phyloP scores from a whole-genome alignment of 2,113 vertebrate genomes.

The Dicrurus megarhynchus region DNA sequence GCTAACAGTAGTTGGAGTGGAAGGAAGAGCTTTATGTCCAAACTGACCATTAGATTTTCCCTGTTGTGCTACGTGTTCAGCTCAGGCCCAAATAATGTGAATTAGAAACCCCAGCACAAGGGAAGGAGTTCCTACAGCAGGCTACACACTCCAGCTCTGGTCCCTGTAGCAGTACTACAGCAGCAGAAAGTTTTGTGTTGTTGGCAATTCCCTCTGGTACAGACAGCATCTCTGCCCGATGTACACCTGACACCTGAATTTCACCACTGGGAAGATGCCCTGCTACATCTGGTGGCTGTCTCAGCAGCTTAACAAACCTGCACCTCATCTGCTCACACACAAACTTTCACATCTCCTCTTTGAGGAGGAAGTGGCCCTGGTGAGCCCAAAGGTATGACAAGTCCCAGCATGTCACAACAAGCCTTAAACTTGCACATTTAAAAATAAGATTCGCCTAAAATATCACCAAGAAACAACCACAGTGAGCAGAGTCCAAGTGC shows the following conservation, averaged over 20 bases:
- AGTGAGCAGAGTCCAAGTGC: not conserved
- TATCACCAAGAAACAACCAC: not conserved
- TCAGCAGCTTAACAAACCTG: not conserved
- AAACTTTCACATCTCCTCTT: not conserved
- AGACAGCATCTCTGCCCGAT: not conserved
- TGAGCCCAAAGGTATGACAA: not conserved
- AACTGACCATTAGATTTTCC: not conserved
- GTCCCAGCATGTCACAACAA: not conserved
- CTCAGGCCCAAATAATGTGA: not conserved
- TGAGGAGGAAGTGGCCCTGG: not conserved
- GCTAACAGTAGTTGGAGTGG: not conserved
- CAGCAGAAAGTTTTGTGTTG: not conserved
- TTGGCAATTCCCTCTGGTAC: not conserved
- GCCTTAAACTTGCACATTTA: not conserved
- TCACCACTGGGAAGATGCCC: not conserved
- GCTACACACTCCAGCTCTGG: not conserved
- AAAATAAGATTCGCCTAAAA: not conserved
- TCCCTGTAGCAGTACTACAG: not conserved
- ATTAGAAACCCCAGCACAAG: not conserved
- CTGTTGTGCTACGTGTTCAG: accelerated
- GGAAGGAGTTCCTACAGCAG: not conserved
- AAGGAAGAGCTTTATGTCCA: not conserved
- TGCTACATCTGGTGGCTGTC: not conserved
- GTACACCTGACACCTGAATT: not conserved
- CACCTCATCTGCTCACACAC: not conserved